These are phyloP conservation scores for Erannis defoliaria DNA, from an alignment of 2,888 invertebrate genomes.

Conservation along the genomic window DNA sequence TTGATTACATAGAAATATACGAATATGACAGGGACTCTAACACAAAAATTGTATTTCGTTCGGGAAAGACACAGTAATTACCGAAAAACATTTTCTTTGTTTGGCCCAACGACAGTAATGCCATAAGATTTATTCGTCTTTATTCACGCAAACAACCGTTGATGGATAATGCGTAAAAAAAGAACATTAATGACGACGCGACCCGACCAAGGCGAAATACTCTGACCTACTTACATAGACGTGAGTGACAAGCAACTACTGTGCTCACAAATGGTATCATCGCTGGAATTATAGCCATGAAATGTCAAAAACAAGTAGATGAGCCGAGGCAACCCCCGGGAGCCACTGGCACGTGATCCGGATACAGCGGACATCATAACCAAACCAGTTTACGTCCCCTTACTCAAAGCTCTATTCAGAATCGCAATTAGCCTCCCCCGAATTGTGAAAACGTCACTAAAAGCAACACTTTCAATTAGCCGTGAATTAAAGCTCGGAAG, in stretches of 20 bases:
- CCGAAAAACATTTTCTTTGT: background rate
- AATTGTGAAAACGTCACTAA: conserved; percentile 60
- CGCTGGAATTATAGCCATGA: conserved; percentile 63
- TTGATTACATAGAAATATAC: background rate
- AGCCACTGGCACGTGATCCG: conserved; percentile 71
- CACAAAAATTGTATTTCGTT: too few relatives aligned
- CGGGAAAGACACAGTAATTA: background rate
- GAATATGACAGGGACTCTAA: background rate
- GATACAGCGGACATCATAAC: conserved; percentile 69
- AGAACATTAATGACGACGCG: conserved; percentile 24
- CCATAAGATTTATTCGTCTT: conserved; percentile 31
- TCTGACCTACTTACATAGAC: conserved; percentile 32
- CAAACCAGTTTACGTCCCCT: conserved; percentile 71
- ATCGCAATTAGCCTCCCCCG: conserved; percentile 71
- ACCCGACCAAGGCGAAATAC: conserved; percentile 15
- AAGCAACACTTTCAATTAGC: conserved; percentile 45
- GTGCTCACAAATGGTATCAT: conserved; percentile 41
- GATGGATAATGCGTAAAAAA: conserved; percentile 33
- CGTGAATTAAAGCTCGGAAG: conserved; percentile 51
- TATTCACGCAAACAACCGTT: conserved; percentile 28
- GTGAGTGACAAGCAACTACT: conserved; percentile 35
- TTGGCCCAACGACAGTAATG: conserved; percentile 15
- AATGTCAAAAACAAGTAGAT: conserved; percentile 77
- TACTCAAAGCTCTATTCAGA: conserved; percentile 70
- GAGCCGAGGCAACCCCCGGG: conserved; percentile 67